Conservation (phyloP, 2,113 vertebrate genomes). For the Hemibates koningsi region DNA sequence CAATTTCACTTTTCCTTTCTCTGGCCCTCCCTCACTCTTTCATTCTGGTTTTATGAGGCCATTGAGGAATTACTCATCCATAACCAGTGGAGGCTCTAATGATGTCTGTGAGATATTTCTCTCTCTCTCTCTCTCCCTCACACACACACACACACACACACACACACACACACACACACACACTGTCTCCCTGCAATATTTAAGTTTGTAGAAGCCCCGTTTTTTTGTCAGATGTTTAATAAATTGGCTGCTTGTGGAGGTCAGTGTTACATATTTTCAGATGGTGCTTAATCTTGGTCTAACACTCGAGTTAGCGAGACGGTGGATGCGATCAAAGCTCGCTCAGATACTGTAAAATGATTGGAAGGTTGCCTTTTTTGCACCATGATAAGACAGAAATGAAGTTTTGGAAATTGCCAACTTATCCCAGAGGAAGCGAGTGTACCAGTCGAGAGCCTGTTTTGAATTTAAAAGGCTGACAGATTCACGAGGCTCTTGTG, state of each 20-base stretch:
- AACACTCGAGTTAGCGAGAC: neutral
- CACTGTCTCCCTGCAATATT: neutral
- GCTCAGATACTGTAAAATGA: neutral
- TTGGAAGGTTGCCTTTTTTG: neutral
- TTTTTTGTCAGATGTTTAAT: constrained; percentile 14
- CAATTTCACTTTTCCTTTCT: constrained; percentile 6
- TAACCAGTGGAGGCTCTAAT: constrained; percentile 39
- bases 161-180: neutral
- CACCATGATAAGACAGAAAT: neutral
- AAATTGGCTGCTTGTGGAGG: constrained; percentile 52
- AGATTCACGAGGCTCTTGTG: neutral
- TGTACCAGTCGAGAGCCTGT: neutral
- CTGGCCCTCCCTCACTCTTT: constrained; percentile 11
- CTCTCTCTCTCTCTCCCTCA: neutral
- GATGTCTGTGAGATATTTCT: constrained; percentile 28
- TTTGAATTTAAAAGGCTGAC: constrained; percentile 14
- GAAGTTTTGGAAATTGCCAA: constrained; percentile 3
- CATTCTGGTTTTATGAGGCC: constrained; percentile 17
- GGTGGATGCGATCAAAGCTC: neutral
- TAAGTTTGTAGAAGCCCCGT: neutral
- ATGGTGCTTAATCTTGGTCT: neutral
- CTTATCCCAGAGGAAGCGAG: neutral
- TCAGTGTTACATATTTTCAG: constrained; percentile 9
- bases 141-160: neutral
- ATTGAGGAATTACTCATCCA: constrained; percentile 39